phyloP scores from a whole-genome alignment of 2,888 invertebrate genomes.

The Lasius platythorax region DNA sequence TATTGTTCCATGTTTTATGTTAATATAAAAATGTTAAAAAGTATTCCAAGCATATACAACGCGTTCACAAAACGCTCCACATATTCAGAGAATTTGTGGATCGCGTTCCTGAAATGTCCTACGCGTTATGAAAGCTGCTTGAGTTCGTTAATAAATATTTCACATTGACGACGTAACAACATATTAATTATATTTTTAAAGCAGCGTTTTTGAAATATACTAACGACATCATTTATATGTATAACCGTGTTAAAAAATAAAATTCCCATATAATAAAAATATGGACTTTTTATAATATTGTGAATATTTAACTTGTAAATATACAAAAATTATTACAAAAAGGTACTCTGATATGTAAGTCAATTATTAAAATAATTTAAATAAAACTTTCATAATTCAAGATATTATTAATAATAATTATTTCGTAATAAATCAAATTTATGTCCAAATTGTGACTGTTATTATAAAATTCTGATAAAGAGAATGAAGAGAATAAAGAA shows the following conservation, averaged over 20 bases:
- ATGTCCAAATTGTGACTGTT: neutral
- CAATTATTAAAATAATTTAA: neutral
- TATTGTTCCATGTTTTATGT: neutral
- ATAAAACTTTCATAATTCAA: neutral
- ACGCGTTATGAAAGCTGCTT: neutral
- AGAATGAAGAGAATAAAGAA: neutral
- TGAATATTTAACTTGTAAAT: neutral
- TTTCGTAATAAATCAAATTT: constrained; percentile 3
- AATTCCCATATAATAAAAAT: neutral
- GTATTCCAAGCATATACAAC: neutral
- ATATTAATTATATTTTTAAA: neutral
- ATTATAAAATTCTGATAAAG: constrained; percentile 3
- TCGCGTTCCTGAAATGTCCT: constrained; percentile 19
- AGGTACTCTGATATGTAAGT: neutral
- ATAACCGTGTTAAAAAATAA: neutral
- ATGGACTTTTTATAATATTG: neutral
- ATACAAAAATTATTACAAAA: neutral
- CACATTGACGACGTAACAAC: neutral
- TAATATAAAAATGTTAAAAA: constrained; percentile 3
- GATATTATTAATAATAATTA: neutral
- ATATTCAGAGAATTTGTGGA: constrained; percentile 9
- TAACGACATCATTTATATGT: neutral
- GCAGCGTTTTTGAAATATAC: neutral
- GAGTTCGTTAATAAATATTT: constrained; percentile 28
- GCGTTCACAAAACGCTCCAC: neutral